A percentile compares a stretch with the other conserved stretches of the same genome.
Evolutionary conservation across 2,113 vertebrate species (phyloP).

Genomic region (Zosterops hypoxanthus): DNA sequence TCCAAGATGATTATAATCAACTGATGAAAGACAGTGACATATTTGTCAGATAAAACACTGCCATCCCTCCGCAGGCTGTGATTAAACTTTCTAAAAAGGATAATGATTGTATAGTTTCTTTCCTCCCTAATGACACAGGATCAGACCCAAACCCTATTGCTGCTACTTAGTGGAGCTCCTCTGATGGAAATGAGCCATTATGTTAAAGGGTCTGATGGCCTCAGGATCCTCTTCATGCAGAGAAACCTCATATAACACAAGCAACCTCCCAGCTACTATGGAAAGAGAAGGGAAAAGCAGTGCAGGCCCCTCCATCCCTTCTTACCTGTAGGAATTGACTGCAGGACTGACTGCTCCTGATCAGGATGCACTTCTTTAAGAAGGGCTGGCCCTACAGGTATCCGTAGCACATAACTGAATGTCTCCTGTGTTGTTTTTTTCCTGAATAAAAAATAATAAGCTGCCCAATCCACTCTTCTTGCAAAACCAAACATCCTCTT

Average conservation of each 20-base stretch:
- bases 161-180: neutral
- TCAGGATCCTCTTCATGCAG: neutral
- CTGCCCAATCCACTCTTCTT: neutral
- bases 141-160: neutral
- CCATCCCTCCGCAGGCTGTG: neutral
- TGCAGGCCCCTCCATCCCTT: neutral
- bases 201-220: neutral
- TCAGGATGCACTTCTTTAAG: neutral
- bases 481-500: neutral
- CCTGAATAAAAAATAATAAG: neutral
- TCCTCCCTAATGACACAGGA: neutral
- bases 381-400: neutral
- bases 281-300: neutral
- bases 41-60: slow-evolving; percentile 41
- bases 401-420: neutral
- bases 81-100: slow-evolving; percentile 1
- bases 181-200: neutral
- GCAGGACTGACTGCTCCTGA: neutral
- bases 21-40: slow-evolving; percentile 53
- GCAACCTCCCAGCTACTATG: neutral
- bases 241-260: neutral
- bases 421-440: neutral
- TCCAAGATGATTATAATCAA: slow-evolving; percentile 60
- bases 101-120: neutral
- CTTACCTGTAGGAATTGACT: neutral